These are phyloP conservation scores for Tautogolabrus adspersus DNA, from an alignment of 2,113 vertebrate genomes.

Conservation along the genomic window DNA sequence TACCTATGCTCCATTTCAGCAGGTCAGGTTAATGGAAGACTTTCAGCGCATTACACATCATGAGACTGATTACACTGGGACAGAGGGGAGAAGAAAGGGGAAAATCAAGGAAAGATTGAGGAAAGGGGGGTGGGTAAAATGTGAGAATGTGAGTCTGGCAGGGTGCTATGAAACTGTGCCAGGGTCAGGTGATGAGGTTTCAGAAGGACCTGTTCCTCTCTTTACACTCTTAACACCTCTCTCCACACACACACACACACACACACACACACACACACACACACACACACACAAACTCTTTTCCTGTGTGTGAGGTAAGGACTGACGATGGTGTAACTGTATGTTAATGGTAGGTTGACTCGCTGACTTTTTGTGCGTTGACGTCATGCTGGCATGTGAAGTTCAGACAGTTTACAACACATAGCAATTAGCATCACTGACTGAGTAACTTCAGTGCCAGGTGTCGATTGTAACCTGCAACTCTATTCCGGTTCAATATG, in stretches of 20 bases:
- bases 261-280: too few species aligned
- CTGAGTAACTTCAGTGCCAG: conserved; percentile 8
- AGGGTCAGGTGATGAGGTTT: conserved; percentile 80
- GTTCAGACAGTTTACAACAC: conserved; percentile 43
- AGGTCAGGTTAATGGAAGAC: conserved; percentile 76
- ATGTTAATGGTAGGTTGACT: conserved; percentile 46
- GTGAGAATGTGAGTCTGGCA: conserved; percentile 72
- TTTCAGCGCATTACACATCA: conserved; percentile 82
- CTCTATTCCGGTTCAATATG: conserved; percentile 35
- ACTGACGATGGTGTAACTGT: conserved; percentile 43
- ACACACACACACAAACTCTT: too few species aligned
- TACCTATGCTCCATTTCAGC: conserved; percentile 80
- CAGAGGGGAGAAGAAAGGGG: conserved; percentile 64
- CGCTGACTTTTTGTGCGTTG: conserved; percentile 20
- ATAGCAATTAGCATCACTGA: conserved; percentile 20
- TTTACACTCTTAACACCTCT: background rate
- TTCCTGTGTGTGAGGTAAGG: conserved; percentile 16
- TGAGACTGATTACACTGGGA: conserved; percentile 82
- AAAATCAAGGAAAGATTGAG: conserved; percentile 44
- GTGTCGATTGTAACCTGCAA: conserved; percentile 34
- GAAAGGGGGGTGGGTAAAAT: conserved; percentile 4
- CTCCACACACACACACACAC: background rate
- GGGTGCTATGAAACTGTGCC: conserved; percentile 67
- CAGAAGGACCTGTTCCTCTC: conserved; percentile 43
- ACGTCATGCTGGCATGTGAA: conserved; percentile 36